Evolutionary conservation across 2,888 invertebrate species (phyloP).

Genomic region (Hypercompe scribonia): DNA sequence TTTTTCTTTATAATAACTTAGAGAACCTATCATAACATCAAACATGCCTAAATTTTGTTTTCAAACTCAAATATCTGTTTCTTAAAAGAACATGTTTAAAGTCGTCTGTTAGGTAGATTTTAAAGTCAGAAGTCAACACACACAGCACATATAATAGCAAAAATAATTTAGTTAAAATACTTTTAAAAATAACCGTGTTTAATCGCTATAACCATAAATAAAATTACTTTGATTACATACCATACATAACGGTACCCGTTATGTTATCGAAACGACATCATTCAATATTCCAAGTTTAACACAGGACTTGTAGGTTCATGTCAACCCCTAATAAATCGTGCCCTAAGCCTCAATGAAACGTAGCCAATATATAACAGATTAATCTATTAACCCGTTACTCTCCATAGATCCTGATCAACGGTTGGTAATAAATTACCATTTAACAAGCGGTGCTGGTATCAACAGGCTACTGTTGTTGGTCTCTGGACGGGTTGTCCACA

Average conservation of each 20-base stretch:
- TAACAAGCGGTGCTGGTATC: slow-evolving; percentile 27
- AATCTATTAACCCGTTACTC: slow-evolving; percentile 29
- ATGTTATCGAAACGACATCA: neutral
- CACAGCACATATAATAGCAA: too few relatives aligned
- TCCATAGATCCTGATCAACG: slow-evolving; percentile 25
- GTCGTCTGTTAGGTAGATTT: too few relatives aligned
- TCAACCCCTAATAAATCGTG: slow-evolving; percentile 20
- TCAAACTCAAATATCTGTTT: too few relatives aligned
- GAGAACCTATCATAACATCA: neutral
- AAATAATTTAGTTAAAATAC: too few relatives aligned
- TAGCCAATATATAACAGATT: slow-evolving; percentile 21
- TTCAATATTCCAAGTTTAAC: neutral
- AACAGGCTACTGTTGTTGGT: slow-evolving; percentile 49
- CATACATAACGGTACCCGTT: neutral
- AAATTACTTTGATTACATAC: neutral
- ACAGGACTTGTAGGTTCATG: slow-evolving; percentile 6
- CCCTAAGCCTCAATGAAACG: slow-evolving; percentile 10
- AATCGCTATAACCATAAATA: neutral
- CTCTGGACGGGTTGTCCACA: slow-evolving; percentile 45
- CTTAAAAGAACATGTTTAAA: too few relatives aligned
- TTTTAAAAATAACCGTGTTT: neutral
- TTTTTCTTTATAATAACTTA: neutral
- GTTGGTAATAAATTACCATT: slow-evolving; percentile 27
- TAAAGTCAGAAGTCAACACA: too few relatives aligned
- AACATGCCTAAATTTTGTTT: too few relatives aligned